Evolutionary conservation across 37 sponge, comb jelly and placozoan genomes (phyloP), one percentile per base, ranked within the genome.

Genomic region (Haliclona indistincta): DNA sequence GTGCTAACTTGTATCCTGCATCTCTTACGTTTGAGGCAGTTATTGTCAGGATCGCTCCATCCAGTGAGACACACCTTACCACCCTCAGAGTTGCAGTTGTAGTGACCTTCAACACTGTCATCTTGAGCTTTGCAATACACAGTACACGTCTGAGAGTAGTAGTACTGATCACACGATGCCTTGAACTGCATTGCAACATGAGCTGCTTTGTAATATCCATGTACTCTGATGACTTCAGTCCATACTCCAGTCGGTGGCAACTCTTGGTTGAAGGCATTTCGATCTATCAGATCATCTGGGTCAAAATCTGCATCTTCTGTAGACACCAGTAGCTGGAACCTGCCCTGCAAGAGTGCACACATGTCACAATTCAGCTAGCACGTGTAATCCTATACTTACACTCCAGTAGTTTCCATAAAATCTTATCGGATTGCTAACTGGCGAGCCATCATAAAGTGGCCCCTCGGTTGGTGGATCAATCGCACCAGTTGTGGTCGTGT

Each of bases 1-100:
- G 22, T 2, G 36, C 22, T 3, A 28, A 2, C 26, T 23, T 23
- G 56, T 4, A 28, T 3, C 28, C 28, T 3, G 2, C 19, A 40
- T 15, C 52, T 54, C 85, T 72, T 52, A 84, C 85, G 54, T 42
- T 56, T 64, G 0, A 71, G 1, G 33, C 85, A 84, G 45, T 63
- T 49, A 23, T 68, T 3, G 39, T 58, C 43, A 19, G 44, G 26
- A 35, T 71, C 47, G 10, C 36, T 65, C 33, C 61, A 84, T 0
- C 78, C 85, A 3, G 25, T 15, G 36, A 11, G 37, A 53, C 85
- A 84, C 55, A 72, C 73, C 23, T 6, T 77, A 17, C 71, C 26
- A 1, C 85, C 85, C 64, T 70, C 36, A 36, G 33, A 2, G 34
- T 71, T 47, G 42, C 85, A 84, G 35, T 20, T 64, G 56, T 70